Base-by-base conservation (phyloP, 2,797 vertebrate species). In the Euphonia xanthogaster region DNA sequence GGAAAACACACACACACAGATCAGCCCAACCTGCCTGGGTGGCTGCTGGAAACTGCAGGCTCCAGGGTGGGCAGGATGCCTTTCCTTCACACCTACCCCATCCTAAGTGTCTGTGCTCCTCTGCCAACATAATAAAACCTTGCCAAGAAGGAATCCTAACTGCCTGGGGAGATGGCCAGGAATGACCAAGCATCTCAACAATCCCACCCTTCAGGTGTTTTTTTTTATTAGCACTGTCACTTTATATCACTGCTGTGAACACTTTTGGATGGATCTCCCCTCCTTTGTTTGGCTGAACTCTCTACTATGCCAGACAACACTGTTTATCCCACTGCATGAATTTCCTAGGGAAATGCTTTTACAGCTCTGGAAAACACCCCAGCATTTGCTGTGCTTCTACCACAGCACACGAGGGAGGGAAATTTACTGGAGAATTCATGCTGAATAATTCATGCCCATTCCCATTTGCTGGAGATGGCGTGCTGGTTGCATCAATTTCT, bases 391-490 rank as follows among this genome's bases (percentile, higher is more conserved):
- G 51, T 70, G 70, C 62, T 92, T 67, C 95, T 78, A 66, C 76
- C 65, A 81, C 35, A 94, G 73, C 89, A 60, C 76, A 73, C 22
- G 71, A 78, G 61, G 71, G 85, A 93, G 70, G 5, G 31, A 92
- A 75, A 61, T 75, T 70, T 84, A 80, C 75, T 48, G 39, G 44
- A 72, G 68, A 88, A 72, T 87, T 76, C 79, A 75, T 37, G 33
- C 33, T 96, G 93, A 96, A 93, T 94, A 95, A 97, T 94, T 97
- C 86, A 95, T 22, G n/a, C 7, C 0, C 0, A 4, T 12, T 65
- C 76, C 79, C 39, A 30, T 57, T 53, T 72, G 53, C 25, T 90
- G 84, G 67, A 62, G 47, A 86, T 27, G 23, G 33, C 20, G 40
- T 37, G 57, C 50, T 83, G 23, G 10, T 23, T 66, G 53, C 75